Base-by-base conservation (phyloP, 2,797 vertebrate species). In the Potorous gilbertii region DNA sequence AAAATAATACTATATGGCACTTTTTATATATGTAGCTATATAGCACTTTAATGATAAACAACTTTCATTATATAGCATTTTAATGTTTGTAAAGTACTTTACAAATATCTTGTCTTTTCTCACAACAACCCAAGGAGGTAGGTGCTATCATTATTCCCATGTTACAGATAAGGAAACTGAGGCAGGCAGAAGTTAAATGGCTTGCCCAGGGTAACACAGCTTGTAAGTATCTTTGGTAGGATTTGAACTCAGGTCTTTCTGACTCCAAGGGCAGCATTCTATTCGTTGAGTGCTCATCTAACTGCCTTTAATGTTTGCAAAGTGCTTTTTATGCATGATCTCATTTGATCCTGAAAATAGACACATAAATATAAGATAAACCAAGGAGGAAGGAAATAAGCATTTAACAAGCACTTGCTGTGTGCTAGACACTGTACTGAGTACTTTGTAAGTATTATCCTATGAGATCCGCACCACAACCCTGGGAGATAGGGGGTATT, bases 301-400 rank as follows among this genome's bases (percentile, higher is more conserved):
- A 57, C 9, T 57, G 56, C 27, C 9, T 29, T 56, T 29, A 57
- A 56, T 57, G 28, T 57, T 11, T 57, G 27, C 28, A 28, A 57
- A 57, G 56, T 57, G 56, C 56, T 57, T 57, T 57, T 57, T 57
- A 57, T 57, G 28, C 11, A 57, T 57, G 27, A 29, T 29, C 28
- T 29, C 56, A 57, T 57, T 57, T 57, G 56, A 57, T 57, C 27
- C 56, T 56, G 56, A 56, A 56, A 56, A 56, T 27, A 56, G 56
- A 56, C 27, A 27, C 21, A 56, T 56, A 57, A 6, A 57, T 28
- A 29, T 57, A 57, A 57, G 27, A 57, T 29, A 57, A 57, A 29
- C 56, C 27, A 57, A 6, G 46, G n/a, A 93, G 34, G 66, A 90
- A 93, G 56, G 56, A 96, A 94, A 90, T 5, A 10, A 90, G 40